Evolutionary conservation across 2,888 invertebrate species (phyloP), one percentile per base, ranked within the genome.

Genomic region (Neoitamus cyanurus): DNA sequence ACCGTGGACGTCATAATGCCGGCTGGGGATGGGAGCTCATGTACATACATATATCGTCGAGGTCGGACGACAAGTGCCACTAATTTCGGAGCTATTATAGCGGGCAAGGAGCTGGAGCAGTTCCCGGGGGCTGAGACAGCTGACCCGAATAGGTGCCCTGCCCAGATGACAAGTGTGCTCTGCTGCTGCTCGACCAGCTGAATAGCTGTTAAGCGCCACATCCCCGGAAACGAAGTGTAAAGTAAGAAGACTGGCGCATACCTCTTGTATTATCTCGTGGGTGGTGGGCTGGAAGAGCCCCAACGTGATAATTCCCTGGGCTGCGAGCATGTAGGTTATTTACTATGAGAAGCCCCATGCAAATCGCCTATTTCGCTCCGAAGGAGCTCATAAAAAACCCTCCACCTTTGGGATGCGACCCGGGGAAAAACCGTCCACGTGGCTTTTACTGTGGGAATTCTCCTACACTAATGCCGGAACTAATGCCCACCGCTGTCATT

Each of bases 251-350:
- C 11, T 37, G 2, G 37, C 7, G 37, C 58, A 58, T 20, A 7
- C 20, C 58, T 20, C 15, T 1, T 46, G 9, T 58, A 1, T 1
- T 42, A 58, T 58, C 4, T 7, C 25, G 0, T 25, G 25, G 20
- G 30, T 31, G 70, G 30, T 13, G 31, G 9, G n/a, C 36, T 73
- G 36, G 20, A 73, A 36, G 20, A 58, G 25, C 11, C 20, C 15
- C 36, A 73, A 73, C 36, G 73, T 73, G 73, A 73, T 73, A 73
- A 73, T 73, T 34, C 36, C 73, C 31, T 25, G 36, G 15, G n/a
- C 1, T 9, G n/a, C 1, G 36, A 73, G 20, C 34, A 73, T 73
- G 36, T 73, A 2, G 20, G 36, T 73, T 73, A 9, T 36, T 3
- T 58, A 58, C 20, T 58, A 58, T 58, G 25, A 42, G 42, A n/a